Percentiles rank a stretch among this genome's conserved stretches.
Evolutionary conservation across 23 tunicate genomes (phyloP).

Genomic region (Botrylloides violaceus): DNA sequence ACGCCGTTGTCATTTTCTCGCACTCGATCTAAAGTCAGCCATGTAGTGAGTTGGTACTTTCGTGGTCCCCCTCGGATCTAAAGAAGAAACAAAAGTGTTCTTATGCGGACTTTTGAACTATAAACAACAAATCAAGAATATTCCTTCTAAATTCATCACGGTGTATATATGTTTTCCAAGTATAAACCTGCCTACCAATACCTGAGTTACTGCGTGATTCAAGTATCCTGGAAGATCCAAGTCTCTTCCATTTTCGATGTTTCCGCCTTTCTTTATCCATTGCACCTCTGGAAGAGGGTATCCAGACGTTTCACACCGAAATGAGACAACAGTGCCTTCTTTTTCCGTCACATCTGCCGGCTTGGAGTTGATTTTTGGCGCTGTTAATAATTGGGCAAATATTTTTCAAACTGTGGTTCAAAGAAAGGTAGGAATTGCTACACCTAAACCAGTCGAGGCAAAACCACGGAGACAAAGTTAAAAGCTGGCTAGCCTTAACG

Average conservation of each 20-base stretch:
- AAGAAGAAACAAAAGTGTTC: not conserved
- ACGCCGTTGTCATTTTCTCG: slow-evolving; percentile 1
- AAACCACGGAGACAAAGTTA: too few relatives aligned
- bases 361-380: slow-evolving; percentile 3
- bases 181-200: not conserved
- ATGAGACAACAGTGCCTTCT: slow-evolving; percentile 9
- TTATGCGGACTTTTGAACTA: too few relatives aligned
- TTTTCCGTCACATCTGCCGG: not conserved
- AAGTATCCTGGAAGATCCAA: slow-evolving; percentile 21
- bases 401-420: too few relatives aligned
- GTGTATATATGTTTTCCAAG: too few relatives aligned
- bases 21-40: slow-evolving; percentile 19
- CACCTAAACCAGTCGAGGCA: too few relatives aligned
- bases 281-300: slow-evolving; percentile 14
- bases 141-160: too few relatives aligned
- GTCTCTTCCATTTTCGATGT: not conserved
- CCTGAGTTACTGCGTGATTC: slow-evolving; percentile 21
- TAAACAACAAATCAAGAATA: too few relatives aligned
- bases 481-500: too few relatives aligned
- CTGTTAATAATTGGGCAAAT: not conserved
- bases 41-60: slow-evolving; percentile 19
- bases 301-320: slow-evolving; percentile 26
- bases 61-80: slow-evolving; percentile 23
- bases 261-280: slow-evolving; percentile 7
- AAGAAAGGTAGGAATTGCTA: too few relatives aligned